Evolutionary conservation across 2,113 vertebrate genomes (phyloP).

Genomic region (Prinia subflava): DNA sequence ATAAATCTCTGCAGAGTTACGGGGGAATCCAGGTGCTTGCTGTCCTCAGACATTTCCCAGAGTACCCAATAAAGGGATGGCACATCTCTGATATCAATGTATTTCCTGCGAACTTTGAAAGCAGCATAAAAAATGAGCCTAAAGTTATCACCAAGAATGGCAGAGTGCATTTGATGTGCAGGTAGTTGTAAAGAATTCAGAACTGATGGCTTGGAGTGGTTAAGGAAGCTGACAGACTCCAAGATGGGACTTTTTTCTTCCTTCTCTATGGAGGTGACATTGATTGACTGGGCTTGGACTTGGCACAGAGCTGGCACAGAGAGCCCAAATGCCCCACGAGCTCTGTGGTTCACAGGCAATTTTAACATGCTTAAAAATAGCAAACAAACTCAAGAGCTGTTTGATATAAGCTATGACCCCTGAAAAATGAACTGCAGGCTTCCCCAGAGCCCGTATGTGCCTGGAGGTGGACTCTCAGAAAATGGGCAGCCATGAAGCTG

Average conservation of each 20-base stretch:
- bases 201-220: background rate
- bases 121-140: background rate
- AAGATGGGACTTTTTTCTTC: background rate
- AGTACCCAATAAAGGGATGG: background rate
- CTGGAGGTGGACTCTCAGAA: background rate
- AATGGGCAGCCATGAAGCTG: background rate
- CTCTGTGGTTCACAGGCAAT: background rate
- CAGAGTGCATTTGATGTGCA: background rate
- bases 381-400: background rate
- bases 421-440: background rate
- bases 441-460: background rate
- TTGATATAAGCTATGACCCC: background rate
- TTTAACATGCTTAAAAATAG: background rate
- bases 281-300: background rate
- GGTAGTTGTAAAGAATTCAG: background rate
- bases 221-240: background rate
- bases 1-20: background rate
- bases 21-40: background rate
- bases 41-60: background rate
- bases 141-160: background rate
- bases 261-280: background rate
- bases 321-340: background rate
- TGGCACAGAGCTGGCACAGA: background rate
- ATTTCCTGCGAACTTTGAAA: background rate
- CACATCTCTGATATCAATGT: background rate